phyloP scores from a whole-genome alignment of 2,888 invertebrate genomes.

The Argyresthia albistria region DNA sequence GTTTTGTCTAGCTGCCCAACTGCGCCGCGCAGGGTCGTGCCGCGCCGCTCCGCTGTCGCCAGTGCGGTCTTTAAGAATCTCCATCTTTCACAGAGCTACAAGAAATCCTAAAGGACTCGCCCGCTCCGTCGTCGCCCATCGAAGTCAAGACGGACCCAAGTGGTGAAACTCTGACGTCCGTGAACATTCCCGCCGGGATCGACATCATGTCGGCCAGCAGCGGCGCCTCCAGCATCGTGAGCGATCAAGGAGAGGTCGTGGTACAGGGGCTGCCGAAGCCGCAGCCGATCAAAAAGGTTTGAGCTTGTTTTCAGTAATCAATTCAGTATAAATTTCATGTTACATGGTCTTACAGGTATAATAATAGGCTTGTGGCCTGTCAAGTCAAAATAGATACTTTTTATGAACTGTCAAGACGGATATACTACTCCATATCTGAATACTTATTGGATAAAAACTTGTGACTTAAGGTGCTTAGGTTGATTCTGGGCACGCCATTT shows the following conservation, averaged over 20 bases:
- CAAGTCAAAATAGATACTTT: too few relatives aligned
- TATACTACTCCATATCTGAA: too few relatives aligned
- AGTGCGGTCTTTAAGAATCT: too few relatives aligned
- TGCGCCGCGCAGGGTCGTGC: too few relatives aligned
- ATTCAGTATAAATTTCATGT: too few relatives aligned
- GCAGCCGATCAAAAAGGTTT: slow-evolving; percentile 18
- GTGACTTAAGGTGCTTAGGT: too few relatives aligned
- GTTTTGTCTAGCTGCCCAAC: neutral
- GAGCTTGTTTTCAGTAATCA: neutral
- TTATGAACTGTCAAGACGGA: too few relatives aligned
- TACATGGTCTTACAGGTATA: too few relatives aligned
- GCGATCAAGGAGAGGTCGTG: slow-evolving; percentile 22
- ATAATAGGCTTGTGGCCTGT: too few relatives aligned
- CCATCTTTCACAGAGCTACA: slow-evolving; percentile 8
- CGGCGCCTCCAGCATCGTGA: slow-evolving; percentile 19
- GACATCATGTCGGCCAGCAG: slow-evolving; percentile 22
- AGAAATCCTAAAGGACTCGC: neutral
- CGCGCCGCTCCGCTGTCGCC: too few relatives aligned
- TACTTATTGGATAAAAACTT: too few relatives aligned
- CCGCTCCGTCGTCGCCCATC: neutral
- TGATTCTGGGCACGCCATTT: too few relatives aligned
- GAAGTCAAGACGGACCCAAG: neutral
- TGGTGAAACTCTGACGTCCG: slow-evolving; percentile 7
- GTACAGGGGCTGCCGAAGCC: slow-evolving; percentile 29
- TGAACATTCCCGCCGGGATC: slow-evolving; percentile 16